Evolutionary conservation across 2,113 vertebrate species (phyloP).

Genomic region (Hymenochirus boettgeri): DNA sequence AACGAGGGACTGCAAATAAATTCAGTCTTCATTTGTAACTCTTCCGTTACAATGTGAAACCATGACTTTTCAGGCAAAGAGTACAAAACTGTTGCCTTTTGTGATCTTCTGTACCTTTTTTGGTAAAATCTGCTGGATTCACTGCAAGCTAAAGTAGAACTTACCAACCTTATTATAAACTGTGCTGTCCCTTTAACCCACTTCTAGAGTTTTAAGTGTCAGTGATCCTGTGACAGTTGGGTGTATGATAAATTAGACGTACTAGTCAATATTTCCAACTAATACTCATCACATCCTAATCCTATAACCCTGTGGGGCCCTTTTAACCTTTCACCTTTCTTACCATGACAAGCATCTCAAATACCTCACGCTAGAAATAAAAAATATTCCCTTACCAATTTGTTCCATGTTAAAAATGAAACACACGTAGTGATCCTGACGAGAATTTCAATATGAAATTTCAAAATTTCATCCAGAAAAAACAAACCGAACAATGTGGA

Average conservation of each 20-base stretch:
- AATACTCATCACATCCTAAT: conserved; percentile 69
- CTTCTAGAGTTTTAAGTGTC: conserved; percentile 4
- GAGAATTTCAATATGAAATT: conserved; percentile 32
- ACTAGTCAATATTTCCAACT: conserved; percentile 69
- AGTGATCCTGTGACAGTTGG: conserved; percentile 74
- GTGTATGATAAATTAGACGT: conserved; percentile 72
- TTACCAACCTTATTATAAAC: neutral
- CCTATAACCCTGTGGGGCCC: conserved; percentile 74
- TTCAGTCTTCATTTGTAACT: no score
- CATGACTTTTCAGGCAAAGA: no score
- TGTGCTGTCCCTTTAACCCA: no score
- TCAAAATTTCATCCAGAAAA: conserved; percentile 28
- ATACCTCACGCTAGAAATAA: conserved; percentile 45
- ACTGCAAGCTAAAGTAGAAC: no score
- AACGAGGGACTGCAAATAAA: no score
- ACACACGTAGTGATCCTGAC: conserved; percentile 24
- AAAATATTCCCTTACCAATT: conserved; percentile 36
- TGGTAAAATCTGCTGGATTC: no score
- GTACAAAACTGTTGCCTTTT: no score
- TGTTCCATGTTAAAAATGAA: conserved; percentile 14
- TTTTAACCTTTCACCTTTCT: conserved; percentile 73
- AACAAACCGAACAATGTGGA: conserved; percentile 13
- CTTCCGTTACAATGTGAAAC: no score
- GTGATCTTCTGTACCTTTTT: no score
- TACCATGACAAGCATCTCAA: conserved; percentile 73